Conservation (phyloP, 2,797 vertebrate genomes). For the Paratrypauchen microcephalus region DNA sequence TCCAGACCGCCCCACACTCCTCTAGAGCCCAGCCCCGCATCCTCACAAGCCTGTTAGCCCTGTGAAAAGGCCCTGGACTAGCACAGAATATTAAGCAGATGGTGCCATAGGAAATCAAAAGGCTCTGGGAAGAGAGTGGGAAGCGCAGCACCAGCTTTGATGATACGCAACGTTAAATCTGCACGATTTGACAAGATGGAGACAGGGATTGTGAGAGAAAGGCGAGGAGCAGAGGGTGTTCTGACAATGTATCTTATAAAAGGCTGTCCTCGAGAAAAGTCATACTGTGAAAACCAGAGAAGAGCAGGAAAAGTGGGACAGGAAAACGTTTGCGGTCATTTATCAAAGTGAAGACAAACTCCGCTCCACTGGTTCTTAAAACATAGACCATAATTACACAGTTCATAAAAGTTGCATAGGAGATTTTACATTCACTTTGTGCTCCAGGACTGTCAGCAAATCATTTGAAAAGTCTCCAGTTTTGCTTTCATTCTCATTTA, state of each 20-base stretch:
- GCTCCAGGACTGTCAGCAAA: neutral
- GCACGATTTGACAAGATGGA: constrained; percentile 65
- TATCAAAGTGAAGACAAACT: constrained; percentile 39
- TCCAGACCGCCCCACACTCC: constrained; percentile 60
- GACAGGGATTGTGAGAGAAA: constrained; percentile 50
- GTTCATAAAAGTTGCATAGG: constrained; percentile 24
- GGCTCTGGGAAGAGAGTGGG: constrained; percentile 65
- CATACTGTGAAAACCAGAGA: constrained; percentile 20
- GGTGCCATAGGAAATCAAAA: constrained; percentile 71
- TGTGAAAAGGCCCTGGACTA: constrained; percentile 77
- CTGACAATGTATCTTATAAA: constrained; percentile 61
- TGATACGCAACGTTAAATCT: constrained; percentile 69
- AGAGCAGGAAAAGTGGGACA: constrained; percentile 42
- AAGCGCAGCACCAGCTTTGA: constrained; percentile 71
- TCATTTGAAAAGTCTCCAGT: neutral
- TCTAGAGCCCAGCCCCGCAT: constrained; percentile 70
- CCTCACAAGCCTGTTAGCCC: constrained; percentile 75
- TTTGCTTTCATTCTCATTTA: neutral
- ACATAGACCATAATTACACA: constrained; percentile 25
- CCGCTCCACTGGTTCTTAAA: constrained; percentile 24
- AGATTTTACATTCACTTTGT: neutral
- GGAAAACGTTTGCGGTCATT: constrained; percentile 60
- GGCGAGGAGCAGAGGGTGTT: constrained; percentile 58
- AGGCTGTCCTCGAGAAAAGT: constrained; percentile 64
- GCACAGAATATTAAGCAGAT: constrained; percentile 80